Conservation (phyloP, 2,797 vertebrate species). For the Simalia tracyae region DNA sequence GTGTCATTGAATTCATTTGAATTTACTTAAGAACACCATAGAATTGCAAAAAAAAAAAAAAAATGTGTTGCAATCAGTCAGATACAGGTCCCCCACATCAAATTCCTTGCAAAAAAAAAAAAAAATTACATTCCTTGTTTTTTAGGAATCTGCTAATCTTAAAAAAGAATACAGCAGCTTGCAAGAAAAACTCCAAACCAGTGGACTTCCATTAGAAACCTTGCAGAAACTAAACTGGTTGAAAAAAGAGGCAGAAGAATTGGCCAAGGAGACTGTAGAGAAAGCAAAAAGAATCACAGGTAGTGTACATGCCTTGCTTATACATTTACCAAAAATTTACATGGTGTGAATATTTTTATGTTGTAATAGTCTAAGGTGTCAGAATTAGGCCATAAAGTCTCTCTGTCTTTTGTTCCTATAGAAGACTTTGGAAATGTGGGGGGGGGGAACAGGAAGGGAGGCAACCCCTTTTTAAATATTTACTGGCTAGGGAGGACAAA, state of each 20-base stretch:
- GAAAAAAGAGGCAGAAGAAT: conserved; percentile 71
- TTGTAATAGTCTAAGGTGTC: neutral
- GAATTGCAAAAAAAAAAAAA: too few species aligned
- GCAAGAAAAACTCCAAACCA: conserved; percentile 66
- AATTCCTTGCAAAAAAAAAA: too few species aligned
- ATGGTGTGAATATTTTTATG: neutral
- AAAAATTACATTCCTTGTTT: conserved; percentile 31
- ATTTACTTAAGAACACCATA: neutral
- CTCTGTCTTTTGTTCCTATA: too few species aligned
- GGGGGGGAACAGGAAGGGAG: too few species aligned
- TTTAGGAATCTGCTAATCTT: conserved; percentile 76
- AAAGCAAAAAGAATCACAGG: conserved; percentile 81
- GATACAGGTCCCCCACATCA: neutral
- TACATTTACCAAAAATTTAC: neutral
- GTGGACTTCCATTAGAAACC: conserved; percentile 58
- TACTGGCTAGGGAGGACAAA: too few species aligned
- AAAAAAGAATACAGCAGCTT: conserved; percentile 73
- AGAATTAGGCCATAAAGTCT: too few species aligned
- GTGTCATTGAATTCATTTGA: neutral
- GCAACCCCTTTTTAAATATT: too few species aligned
- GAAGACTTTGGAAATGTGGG: too few species aligned
- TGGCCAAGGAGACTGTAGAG: conserved; percentile 75
- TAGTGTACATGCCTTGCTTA: conserved; percentile 32
- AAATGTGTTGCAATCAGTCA: neutral
- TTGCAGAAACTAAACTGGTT: conserved; percentile 74